Base-by-base conservation (phyloP, 2,888 invertebrate genomes). In the Netelia inedita region DNA sequence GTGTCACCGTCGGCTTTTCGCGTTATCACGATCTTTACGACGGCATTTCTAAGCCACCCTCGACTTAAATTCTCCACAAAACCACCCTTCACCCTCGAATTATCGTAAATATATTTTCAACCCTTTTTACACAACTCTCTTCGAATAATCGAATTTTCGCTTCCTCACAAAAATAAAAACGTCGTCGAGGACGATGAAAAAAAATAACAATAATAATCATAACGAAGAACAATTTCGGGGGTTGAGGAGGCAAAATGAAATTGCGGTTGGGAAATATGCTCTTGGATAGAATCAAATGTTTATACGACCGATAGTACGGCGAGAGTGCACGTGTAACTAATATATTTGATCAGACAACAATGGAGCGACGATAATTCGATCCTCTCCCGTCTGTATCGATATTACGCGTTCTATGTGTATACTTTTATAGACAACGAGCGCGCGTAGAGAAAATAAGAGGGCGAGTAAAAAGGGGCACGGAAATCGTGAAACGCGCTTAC, bases 11-110 rank as follows among this genome's bases (percentile, higher is more conserved):
- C 63, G 79, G 69, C 85, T 88, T 89, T 88, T 87, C 86, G 81
- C 87, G 87, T 88, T 91, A 91, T 91, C 91, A 89, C 87, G 85
- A 91, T 91, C 91, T 91, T 91, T 91, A 91, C 89, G 89, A 57
- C 88, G 88, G 85, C 85, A 41, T 65, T 23, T 61, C 55, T 41
- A 35, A 74, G 28, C 66, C 74, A 87, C 78, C 88, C 63, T 65
- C 82, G 66, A 50, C 6, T 2, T 50, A 9, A 41, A 14, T 55
- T 50, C 10, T 35, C 10, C 21, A 6, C 71, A 50, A 35, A 21
- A 50, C 16, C 14, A 61, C 43, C 50, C 19, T 55, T 16, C 28
- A 69, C n/a, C 9, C 28, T 57, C 74, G 46, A 46, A 41, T 72
- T 43, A 57, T 21, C 16, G 16, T 21, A 46, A 16, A 55, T 19